Evolutionary conservation across 2,797 vertebrate genomes (phyloP), one percentile per base, ranked within the genome.

Genomic region (Nyctalus aviator): DNA sequence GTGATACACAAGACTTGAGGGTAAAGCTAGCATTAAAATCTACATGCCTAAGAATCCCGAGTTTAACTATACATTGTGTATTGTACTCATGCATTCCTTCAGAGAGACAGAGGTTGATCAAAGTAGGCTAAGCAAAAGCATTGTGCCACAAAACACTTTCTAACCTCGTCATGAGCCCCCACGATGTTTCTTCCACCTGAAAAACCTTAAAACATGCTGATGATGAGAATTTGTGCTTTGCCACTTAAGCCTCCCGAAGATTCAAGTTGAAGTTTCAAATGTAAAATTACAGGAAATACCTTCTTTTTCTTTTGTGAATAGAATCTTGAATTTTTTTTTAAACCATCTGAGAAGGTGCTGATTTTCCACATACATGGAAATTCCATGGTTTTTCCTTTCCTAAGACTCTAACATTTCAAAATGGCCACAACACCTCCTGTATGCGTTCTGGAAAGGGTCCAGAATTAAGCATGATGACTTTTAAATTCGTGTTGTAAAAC

Each of bases 201-300:
- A 95, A 85, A 23, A 90, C 71, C 57, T 95, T 76, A 17, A 87
- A 94, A 32, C 62, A 18, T 53, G 8, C 9, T 32, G 37, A 69
- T 46, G 62, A 37, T 73, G 88, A 75, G 44, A 64, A 87, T 82
- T 72, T 91, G 68, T 86, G 73, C 83, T 95, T 92, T 94, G 35
- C 30, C 64, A 92, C 68, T 84, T 91, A 50, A 69, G 30, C 83
- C 25, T 50, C 75, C 72, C 57, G 14, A 84, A 88, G 44, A 88
- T 77, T 94, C 44, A 84, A 81, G 59, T 72, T 89, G 81, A 95
- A 94, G 66, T 89, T 93, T 75, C 94, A 94, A 88, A 68, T 91
- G 55, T 78, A 92, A 96, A 94, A 89, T 95, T 90, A 91, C 62
- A 93, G 83, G 94, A 96, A 95, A 95, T 81, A 90, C n/a, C 57